Evolutionary conservation across 2,113 vertebrate species (phyloP).

Genomic region (Aleadryas rufinucha): DNA sequence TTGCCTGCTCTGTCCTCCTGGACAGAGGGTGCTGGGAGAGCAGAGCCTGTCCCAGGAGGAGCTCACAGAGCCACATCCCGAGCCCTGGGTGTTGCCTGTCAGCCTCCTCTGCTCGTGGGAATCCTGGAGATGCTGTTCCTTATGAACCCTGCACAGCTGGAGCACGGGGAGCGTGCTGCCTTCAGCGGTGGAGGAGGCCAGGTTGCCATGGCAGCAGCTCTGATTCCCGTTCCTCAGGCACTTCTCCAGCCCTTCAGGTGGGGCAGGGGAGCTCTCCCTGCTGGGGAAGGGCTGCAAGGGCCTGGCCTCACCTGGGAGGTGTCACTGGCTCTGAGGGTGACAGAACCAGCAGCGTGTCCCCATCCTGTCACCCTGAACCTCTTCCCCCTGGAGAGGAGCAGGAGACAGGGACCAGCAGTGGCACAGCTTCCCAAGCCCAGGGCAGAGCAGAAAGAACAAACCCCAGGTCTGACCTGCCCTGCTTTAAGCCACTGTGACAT

Average conservation of each 20-base stretch:
- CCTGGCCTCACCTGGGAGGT: not conserved
- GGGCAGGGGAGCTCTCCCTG: not conserved
- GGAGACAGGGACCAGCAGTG: not conserved
- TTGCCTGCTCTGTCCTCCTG: not conserved
- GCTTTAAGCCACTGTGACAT: not conserved
- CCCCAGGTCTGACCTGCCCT: not conserved
- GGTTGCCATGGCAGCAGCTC: constrained; percentile 57
- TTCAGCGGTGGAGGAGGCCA: not conserved
- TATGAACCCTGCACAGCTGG: not conserved
- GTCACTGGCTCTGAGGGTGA: not conserved
- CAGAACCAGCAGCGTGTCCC: not conserved
- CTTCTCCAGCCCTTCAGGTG: not conserved
- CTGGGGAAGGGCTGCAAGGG: not conserved
- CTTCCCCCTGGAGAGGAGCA: not conserved
- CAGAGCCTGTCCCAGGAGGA: not conserved
- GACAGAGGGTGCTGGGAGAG: not conserved
- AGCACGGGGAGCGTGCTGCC: not conserved
- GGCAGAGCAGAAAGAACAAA: not conserved
- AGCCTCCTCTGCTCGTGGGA: not conserved
- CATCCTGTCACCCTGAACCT: not conserved
- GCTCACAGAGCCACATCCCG: not conserved
- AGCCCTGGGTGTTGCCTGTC: not conserved
- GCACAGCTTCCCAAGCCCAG: not conserved
- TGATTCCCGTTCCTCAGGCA: not conserved
- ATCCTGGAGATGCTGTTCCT: not conserved